Base-by-base conservation (phyloP, 2,888 invertebrate genomes). In the Eurytoma adleriae region DNA sequence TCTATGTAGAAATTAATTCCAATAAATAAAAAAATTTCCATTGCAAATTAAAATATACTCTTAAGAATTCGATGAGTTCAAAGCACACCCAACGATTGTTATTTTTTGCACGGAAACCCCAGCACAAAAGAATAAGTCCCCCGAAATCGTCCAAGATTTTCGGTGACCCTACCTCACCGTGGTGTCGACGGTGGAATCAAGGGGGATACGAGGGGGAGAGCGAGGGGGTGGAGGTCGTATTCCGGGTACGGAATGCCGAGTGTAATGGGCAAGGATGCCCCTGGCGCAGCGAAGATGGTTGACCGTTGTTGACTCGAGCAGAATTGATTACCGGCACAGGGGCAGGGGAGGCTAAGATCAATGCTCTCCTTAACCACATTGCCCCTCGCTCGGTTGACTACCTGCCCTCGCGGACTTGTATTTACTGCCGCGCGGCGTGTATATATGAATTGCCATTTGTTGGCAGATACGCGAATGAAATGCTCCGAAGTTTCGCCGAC, bases 291-390 rank as follows among this genome's bases (percentile, higher is more conserved):
- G 57, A 61, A 70, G 77, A 71, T 16, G 78, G 54, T 68, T 74
- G 79, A 70, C 68, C 69, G 71, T 76, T 54, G 67, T 66, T 67
- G 61, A 71, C 67, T 70, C 54, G 67, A 56, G 52, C 73, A 54
- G 64, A 80, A 77, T 80, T 72, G 52, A 77, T 80, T 73, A 69
- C 64, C 59, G 40, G 61, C 18, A 7, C 16, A 40, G 40, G 40
- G 40, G 40, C 40, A 40, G 40, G 40, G 40, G 40, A 40, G 40
- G 40, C 16, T 54, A 71, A 71, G 75, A 80, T 80, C 71, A 71
- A 71, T 69, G 59, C 64, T 61, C 62, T 54, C 52, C 64, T 73
- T 56, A 74, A 69, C 64, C 64, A 24, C 64, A 52, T 54, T 27
- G 50, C 24, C 18, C 12, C 64, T 61, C 61, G 52, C 70, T 10